Evolutionary conservation across 1,140 invertebrate genomes (phyloP).

Genomic region (Hestina assimilis): DNA sequence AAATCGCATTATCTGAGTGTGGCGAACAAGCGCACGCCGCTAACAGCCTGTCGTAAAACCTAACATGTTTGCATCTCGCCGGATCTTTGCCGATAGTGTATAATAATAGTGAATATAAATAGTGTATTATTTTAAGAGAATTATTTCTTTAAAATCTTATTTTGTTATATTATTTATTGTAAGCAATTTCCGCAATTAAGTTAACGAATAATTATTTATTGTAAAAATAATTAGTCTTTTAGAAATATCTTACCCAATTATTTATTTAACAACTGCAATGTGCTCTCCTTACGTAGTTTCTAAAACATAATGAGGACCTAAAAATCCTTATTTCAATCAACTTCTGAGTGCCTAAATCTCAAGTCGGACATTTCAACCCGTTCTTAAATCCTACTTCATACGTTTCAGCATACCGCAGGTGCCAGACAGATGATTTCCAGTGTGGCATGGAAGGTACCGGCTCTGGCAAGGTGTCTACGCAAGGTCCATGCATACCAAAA

Average conservation of each 20-base stretch:
- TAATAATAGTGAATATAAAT: constrained; percentile 6
- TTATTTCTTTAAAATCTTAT: too few species aligned
- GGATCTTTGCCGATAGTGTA: not conserved
- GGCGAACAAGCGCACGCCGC: not conserved
- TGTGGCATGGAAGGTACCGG: constrained; percentile 80
- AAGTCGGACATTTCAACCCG: too few species aligned
- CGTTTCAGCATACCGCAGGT: constrained; percentile 89
- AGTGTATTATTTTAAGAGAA: not conserved
- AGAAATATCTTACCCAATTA: too few species aligned
- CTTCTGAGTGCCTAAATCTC: not conserved
- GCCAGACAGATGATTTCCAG: constrained; percentile 89
- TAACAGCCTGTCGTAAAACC: not conserved
- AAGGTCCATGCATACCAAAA: constrained; percentile 90
- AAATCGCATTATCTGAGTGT: constrained; percentile 38
- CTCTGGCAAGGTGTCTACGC: constrained; percentile 67
- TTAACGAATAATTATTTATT: too few species aligned
- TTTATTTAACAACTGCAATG: too few species aligned
- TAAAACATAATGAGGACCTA: too few species aligned
- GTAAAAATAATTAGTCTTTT: too few species aligned
- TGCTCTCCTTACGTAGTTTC: too few species aligned
- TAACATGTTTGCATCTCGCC: constrained; percentile 6
- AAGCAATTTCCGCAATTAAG: too few species aligned
- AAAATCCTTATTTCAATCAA: too few species aligned
- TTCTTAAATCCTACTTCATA: not conserved
- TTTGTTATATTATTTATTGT: too few species aligned